Evolutionary conservation across 2,888 invertebrate genomes (phyloP), one percentile per base, ranked within the genome.

Genomic region (Taphrorychus bicolor): DNA sequence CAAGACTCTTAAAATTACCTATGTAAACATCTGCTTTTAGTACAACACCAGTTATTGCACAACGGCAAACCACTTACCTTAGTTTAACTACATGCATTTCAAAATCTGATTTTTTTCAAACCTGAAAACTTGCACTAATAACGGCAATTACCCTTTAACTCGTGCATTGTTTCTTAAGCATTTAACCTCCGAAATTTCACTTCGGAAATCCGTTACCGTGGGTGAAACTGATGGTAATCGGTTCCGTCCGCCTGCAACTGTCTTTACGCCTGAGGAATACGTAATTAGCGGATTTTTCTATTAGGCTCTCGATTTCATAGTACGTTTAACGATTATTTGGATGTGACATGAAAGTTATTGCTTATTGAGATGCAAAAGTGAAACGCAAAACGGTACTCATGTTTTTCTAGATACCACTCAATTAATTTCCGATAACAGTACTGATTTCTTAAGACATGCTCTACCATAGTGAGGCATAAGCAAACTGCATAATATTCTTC

Each of bases 181-280:
- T 32, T 32, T 32, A 32, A 32, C 3, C 32, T 32, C 32, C 22
- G 1, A 58, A 58, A 45, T 58, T 58, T 58, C 58, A 58, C 58
- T 58, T 58, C 17, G n/a, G 41, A 22, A 58, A 58, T 58, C 24
- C 41, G 42, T 17, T 45, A 52, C n/a, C n/a, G n/a, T n/a, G 48
- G 48, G 58, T 58, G 58, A 58, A 58, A 58, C 24, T 58, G 58
- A 58, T 45, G 48, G 23, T 45, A 5, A 23, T 16, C 23, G 17
- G 17, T n/a, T 19, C 21, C 41, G 56, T 32, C 32, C 11, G 32
- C 32, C 11, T 32, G 11, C 16, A 22, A 45, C 11, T 7, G 17
- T 42, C 45, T 58, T 58, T 45, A 58, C 45, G 58, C 45, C 45
- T 45, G n/a, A 22, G 18, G 58, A 58, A 58, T 58, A 45, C 48